phyloP scores from a whole-genome alignment of 2,113 vertebrate species.

The Gallinago undulata region DNA sequence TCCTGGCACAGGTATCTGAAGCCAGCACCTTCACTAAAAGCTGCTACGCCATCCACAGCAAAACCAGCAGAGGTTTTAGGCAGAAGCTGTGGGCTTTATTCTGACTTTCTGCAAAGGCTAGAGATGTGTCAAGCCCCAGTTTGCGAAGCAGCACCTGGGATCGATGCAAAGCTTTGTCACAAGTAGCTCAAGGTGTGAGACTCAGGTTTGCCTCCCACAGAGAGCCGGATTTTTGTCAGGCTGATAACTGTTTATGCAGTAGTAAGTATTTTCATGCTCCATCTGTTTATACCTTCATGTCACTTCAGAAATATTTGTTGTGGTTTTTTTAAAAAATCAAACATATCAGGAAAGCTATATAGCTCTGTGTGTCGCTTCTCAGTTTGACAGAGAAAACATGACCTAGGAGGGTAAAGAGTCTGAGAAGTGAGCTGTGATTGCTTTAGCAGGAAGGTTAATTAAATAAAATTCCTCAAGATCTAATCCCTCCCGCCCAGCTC shows the following conservation, averaged over 20 bases:
- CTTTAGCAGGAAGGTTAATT: constrained; percentile 38
- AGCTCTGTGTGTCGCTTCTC: neutral
- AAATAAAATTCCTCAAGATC: constrained; percentile 37
- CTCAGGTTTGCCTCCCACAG: neutral
- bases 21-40: neutral
- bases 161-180: constrained; percentile 29
- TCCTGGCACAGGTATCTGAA: neutral
- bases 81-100: neutral
- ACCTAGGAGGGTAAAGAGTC: constrained; percentile 3
- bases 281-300: neutral
- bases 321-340: neutral
- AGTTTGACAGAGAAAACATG: constrained; percentile 27
- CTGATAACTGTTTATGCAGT: neutral
- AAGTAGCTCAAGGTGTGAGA: neutral
- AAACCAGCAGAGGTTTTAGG: neutral
- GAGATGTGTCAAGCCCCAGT: neutral
- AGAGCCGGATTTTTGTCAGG: neutral
- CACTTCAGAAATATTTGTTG: neutral
- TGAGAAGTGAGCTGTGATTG: neutral
- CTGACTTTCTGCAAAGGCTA: neutral
- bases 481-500: constrained; percentile 4
- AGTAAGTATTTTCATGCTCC: constrained; percentile 2
- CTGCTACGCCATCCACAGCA: neutral
- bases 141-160: neutral
- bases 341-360: neutral